Conservation (phyloP, 2,797 vertebrate species). For the Pteronotus mesoamericanus region DNA sequence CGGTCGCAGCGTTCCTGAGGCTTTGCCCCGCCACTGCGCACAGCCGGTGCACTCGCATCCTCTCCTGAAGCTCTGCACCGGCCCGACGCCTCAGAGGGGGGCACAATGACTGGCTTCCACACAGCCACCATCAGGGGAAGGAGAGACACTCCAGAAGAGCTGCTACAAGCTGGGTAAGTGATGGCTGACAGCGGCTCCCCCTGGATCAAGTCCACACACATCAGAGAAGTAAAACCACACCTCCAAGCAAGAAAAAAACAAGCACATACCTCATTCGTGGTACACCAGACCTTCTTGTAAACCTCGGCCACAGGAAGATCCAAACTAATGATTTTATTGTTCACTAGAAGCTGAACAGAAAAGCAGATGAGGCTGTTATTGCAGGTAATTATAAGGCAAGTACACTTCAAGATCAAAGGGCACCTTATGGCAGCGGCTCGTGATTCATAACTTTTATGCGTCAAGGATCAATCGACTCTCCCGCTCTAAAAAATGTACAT, state of each 20-base stretch:
- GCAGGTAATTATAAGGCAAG: background rate
- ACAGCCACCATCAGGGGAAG: background rate
- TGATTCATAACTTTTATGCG: background rate
- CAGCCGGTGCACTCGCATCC: background rate
- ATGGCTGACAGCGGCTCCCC: background rate
- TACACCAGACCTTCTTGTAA: constrained; percentile 99
- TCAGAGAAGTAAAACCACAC: background rate
- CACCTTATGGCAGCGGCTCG: background rate
- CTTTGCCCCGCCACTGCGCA: background rate
- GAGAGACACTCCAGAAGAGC: background rate
- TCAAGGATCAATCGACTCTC: background rate
- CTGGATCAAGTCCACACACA: background rate
- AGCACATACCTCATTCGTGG: constrained; percentile 93
- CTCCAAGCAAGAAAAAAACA: background rate
- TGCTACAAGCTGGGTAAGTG: background rate
- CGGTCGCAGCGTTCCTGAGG: background rate
- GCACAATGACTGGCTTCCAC: background rate
- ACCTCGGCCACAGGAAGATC: constrained; percentile 97
- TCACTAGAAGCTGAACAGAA: constrained; percentile 92
- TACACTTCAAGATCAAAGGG: constrained; percentile 13
- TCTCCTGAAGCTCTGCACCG: background rate
- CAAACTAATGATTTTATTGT: constrained; percentile 99
- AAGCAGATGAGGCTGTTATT: constrained; percentile 5
- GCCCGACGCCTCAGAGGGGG: background rate
- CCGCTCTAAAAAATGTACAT: background rate